phyloP scores from a whole-genome alignment of 2,113 vertebrate species.

The Murina feae region DNA sequence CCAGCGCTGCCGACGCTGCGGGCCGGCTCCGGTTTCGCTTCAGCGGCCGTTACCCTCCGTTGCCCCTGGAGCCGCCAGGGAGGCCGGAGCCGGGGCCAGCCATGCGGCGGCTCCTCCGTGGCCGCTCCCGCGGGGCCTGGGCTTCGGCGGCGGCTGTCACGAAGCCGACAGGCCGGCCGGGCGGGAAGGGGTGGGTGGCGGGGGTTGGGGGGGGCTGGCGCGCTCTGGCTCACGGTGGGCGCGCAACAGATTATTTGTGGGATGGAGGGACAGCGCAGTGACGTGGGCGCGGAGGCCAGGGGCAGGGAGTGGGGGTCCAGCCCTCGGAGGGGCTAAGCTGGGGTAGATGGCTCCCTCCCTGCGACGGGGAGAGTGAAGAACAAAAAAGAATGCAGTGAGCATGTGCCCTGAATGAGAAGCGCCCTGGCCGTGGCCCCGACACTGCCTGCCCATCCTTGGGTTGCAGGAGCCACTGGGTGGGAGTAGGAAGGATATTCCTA shows the following conservation, averaged over 20 bases:
- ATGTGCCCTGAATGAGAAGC: constrained; percentile 70
- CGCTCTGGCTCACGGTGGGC: not conserved
- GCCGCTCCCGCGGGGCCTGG: constrained; percentile 69
- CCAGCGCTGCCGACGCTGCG: constrained; percentile 29
- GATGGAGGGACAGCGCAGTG: not conserved
- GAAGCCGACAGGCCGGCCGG: constrained; percentile 60
- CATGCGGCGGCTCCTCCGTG: constrained; percentile 65
- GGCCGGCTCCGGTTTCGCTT: constrained; percentile 68
- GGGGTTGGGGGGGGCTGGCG: not conserved
- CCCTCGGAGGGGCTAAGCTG: not conserved
- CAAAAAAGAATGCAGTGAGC: not conserved
- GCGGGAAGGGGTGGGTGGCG: constrained; percentile 10
- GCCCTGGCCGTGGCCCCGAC: not conserved
- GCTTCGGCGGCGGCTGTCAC: constrained; percentile 69
- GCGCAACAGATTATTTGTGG: constrained; percentile 65
- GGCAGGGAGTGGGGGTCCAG: not conserved
- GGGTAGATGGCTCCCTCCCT: not conserved
- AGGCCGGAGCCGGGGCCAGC: constrained; percentile 66
- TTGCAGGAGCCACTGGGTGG: not conserved
- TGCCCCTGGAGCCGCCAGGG: constrained; percentile 70
- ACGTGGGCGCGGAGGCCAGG: not conserved
- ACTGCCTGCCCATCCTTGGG: not conserved
- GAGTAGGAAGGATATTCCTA: not conserved
- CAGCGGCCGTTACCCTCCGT: constrained; percentile 65
- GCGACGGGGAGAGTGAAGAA: not conserved